These are phyloP conservation scores for Protosalanx chinensis DNA, from an alignment of 2,797 vertebrate species.

Conservation along the genomic window DNA sequence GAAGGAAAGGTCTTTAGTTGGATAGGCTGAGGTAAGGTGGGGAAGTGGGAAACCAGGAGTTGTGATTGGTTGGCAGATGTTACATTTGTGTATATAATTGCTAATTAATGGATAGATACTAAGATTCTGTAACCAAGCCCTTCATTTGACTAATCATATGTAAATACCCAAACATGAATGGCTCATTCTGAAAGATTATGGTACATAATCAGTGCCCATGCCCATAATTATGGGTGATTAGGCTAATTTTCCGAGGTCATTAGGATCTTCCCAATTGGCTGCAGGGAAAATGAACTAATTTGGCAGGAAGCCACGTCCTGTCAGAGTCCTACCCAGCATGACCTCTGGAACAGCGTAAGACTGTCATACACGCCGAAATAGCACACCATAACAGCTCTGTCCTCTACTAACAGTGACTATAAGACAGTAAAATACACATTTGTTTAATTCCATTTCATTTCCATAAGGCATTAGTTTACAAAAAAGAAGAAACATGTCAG, in stretches of 20 bases:
- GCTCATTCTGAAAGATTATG: background rate
- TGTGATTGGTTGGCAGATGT: background rate
- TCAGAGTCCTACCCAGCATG: background rate
- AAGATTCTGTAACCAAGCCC: background rate
- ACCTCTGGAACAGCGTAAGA: background rate
- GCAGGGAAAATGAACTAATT: background rate
- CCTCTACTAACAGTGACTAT: too few relatives aligned
- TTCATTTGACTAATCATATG: background rate
- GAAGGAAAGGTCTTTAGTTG: background rate
- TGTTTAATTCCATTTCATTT: too few relatives aligned
- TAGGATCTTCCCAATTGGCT: background rate
- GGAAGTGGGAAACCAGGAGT: background rate
- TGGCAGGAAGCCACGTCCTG: background rate
- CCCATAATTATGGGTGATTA: conserved; percentile 5
- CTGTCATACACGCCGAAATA: too few relatives aligned
- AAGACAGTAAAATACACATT: too few relatives aligned
- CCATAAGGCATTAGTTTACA: too few relatives aligned
- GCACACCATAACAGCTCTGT: too few relatives aligned
- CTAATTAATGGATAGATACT: background rate
- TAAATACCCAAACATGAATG: background rate
- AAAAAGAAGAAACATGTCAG: too few relatives aligned
- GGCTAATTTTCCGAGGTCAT: background rate
- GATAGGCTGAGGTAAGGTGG: background rate
- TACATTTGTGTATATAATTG: background rate
- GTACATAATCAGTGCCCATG: background rate